phyloP scores from a whole-genome alignment of 2,888 invertebrate species.

The Ctenicera cuprea region DNA sequence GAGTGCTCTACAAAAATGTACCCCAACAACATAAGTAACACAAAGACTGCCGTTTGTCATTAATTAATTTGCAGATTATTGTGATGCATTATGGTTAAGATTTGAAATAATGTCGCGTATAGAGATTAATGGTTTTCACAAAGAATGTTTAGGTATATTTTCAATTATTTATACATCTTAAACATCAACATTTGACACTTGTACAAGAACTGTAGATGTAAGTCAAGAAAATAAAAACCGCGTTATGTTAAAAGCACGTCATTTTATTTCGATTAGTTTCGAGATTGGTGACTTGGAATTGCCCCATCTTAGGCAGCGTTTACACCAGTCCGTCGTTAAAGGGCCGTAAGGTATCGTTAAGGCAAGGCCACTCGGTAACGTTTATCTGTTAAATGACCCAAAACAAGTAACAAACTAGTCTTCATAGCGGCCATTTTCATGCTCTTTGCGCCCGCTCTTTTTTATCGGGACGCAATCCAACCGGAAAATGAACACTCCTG shows the following conservation, averaged over 20 bases:
- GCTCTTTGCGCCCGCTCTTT: constrained; percentile 70
- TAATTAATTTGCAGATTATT: too few species aligned
- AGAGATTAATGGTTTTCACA: too few species aligned
- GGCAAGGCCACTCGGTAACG: constrained; percentile 70
- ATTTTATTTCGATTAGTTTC: constrained; percentile 36
- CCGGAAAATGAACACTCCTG: constrained; percentile 74
- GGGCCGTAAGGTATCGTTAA: constrained; percentile 71
- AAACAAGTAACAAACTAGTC: constrained; percentile 71
- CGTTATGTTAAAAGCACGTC: constrained; percentile 20
- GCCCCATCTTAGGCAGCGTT: constrained; percentile 53
- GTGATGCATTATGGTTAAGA: too few species aligned
- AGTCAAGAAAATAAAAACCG: constrained; percentile 13
- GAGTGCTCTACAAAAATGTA: too few species aligned
- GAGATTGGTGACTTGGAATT: constrained; percentile 47
- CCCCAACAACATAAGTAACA: too few species aligned
- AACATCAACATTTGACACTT: too few species aligned
- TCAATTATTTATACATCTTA: too few species aligned
- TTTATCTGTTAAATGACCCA: constrained; percentile 73
- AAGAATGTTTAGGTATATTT: too few species aligned
- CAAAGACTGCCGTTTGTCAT: too few species aligned
- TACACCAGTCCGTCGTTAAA: constrained; percentile 61
- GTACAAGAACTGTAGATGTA: neutral
- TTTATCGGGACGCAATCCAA: constrained; percentile 72
- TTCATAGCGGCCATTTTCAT: constrained; percentile 69
- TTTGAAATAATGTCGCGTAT: too few species aligned